These are phyloP conservation scores for Pelusios castaneus DNA, from an alignment of 2,113 vertebrate genomes.

Conservation along the genomic window DNA sequence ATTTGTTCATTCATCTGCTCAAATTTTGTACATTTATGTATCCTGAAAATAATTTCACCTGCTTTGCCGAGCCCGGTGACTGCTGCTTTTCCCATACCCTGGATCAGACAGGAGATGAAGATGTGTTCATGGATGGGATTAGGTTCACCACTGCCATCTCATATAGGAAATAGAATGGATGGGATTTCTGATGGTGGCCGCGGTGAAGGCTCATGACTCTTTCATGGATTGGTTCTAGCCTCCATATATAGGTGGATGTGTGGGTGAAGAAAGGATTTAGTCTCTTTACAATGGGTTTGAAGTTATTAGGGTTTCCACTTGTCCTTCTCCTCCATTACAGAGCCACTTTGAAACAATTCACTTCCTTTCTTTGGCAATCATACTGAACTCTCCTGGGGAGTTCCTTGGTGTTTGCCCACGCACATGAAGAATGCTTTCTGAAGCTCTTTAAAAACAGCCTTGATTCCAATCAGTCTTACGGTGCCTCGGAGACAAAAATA, in stretches of 20 bases:
- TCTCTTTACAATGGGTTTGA: background rate
- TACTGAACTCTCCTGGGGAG: background rate
- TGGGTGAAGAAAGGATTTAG: background rate
- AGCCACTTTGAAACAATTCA: background rate
- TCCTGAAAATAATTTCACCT: background rate
- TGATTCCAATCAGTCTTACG: background rate
- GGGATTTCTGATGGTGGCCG: background rate
- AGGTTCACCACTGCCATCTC: background rate
- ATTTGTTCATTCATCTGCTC: background rate
- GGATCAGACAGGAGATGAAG: background rate
- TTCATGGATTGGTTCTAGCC: background rate
- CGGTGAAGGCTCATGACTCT: background rate
- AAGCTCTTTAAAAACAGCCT: background rate
- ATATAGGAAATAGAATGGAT: background rate
- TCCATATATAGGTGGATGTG: background rate
- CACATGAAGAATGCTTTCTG: background rate
- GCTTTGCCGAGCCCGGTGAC: background rate
- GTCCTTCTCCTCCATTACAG: background rate
- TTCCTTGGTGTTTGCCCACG: background rate
- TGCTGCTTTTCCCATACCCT: background rate
- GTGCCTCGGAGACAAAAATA: background rate
- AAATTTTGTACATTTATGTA: background rate
- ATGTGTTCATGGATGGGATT: background rate
- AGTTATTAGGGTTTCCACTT: background rate
- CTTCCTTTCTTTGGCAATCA: background rate